Conservation (phyloP, 2,888 invertebrate species). For the Tolmerus cingulatus region DNA sequence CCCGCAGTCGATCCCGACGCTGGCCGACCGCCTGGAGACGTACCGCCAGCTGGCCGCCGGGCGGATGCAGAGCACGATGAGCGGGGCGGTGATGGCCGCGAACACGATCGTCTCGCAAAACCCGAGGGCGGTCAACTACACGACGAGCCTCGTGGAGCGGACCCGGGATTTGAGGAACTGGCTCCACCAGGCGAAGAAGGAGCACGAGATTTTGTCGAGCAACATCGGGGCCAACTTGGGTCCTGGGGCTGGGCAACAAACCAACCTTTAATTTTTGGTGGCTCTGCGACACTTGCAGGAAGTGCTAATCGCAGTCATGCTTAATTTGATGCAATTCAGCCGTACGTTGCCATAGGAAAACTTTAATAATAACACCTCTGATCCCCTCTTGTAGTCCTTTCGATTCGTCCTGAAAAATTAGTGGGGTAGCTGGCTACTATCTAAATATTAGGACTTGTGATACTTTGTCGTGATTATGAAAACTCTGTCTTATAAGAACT, state of each 20-base stretch:
- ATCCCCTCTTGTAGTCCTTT: not conserved
- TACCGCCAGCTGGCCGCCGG: constrained; percentile 66
- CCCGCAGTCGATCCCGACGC: constrained; percentile 61
- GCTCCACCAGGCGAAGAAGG: constrained; percentile 68
- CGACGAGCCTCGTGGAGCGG: constrained; percentile 71
- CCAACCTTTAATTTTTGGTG: constrained; percentile 28
- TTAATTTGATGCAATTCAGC: not conserved
- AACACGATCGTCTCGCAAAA: constrained; percentile 62
- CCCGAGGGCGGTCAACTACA: constrained; percentile 65
- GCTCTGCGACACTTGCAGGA: not conserved
- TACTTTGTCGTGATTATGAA: not conserved
- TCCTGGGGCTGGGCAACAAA: constrained; percentile 4
- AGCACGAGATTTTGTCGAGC: constrained; percentile 58
- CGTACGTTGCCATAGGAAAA: not conserved
- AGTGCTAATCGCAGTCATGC: not conserved
- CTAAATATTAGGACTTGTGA: not conserved
- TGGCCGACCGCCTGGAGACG: constrained; percentile 67
- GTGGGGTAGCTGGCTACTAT: not conserved
- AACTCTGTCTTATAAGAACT: not conserved
- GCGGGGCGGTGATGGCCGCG: constrained; percentile 62
- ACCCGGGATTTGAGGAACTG: constrained; percentile 73
- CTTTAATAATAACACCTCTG: not conserved
- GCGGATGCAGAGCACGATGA: constrained; percentile 63
- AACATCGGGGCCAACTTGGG: constrained; percentile 12
- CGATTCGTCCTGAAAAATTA: not conserved